Base-by-base conservation (phyloP, 2,797 vertebrate genomes). In the Neosalanx taihuensis region DNA sequence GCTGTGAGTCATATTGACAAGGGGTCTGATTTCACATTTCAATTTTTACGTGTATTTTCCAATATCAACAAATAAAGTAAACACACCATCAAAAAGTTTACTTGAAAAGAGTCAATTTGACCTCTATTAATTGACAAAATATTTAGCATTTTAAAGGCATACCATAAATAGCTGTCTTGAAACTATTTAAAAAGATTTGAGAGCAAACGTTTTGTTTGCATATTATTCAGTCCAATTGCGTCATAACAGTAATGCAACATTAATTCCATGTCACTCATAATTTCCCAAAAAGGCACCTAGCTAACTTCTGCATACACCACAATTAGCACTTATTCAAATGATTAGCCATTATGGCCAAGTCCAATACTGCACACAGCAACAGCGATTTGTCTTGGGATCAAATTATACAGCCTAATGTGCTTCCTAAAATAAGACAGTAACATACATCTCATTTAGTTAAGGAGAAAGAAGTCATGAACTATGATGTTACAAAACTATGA, bases 241-340 rank as follows among this genome's bases (percentile, higher is more conserved):
- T 67, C 35, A 51, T 49, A 18, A 37, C 17, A 33, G 62, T 69
- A 67, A 62, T 15, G 23, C 26, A 78, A 78, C 64, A 62, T 57
- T 51, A 18, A 72, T 33, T 65, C 75, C 80, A 78, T 74, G 61
- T 67, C 30, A 20, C 69, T 78, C 71, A 80, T 74, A 80, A 80
- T 68, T 81, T 62, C 75, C 73, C 81, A 75, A 70, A 76, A 90
- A 91, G 89, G 91, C 88, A 91, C 87, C 84, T 76, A 81, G 74
- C 86, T 81, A 15, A 75, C 79, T 88, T 71, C 74, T 77, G 68
- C 76, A 72, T 63, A 62, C 17, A 75, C 72, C 76, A 81, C 76
- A 77, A 70, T 74, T 41, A 77, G 79, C 82, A 80, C 77, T 82
- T 80, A 57, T 72, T 46, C 64, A 7, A 26, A 72, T 30, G 29